Conservation (phyloP, 2,888 invertebrate genomes). For the Chrysomela aeneicollis region DNA sequence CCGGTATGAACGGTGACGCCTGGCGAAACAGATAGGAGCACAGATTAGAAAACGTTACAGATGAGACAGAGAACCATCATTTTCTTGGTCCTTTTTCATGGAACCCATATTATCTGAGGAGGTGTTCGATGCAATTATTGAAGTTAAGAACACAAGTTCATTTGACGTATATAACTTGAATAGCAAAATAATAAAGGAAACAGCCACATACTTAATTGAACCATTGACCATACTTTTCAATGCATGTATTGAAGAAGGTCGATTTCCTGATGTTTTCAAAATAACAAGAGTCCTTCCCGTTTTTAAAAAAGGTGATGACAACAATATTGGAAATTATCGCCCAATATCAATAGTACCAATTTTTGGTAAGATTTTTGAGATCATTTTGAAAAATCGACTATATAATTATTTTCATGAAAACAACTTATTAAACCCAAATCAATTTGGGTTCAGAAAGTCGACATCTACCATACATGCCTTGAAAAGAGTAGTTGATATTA, state of each 20-base stretch:
- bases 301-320: neutral
- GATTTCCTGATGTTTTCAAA: neutral
- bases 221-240: too few species aligned
- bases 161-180: too few species aligned
- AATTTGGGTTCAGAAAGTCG: neutral
- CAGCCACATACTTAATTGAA: too few species aligned
- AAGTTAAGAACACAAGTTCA: too few species aligned
- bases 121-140: too few species aligned
- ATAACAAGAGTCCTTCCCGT: neutral
- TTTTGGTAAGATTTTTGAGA: neutral
- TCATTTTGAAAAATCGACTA: neutral
- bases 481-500: neutral
- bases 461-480: neutral
- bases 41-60: too few species aligned
- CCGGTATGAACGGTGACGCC: slow-evolving; percentile 96
- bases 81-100: too few species aligned
- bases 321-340: neutral
- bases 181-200: too few species aligned
- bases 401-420: neutral
- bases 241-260: neutral
- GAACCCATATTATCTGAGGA: too few species aligned
- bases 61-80: too few species aligned
- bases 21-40: too few species aligned
- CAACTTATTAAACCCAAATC: neutral
- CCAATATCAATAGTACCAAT: neutral